These are phyloP conservation scores for Hydrophis major DNA, from an alignment of 2,797 vertebrate genomes.

Conservation along the genomic window DNA sequence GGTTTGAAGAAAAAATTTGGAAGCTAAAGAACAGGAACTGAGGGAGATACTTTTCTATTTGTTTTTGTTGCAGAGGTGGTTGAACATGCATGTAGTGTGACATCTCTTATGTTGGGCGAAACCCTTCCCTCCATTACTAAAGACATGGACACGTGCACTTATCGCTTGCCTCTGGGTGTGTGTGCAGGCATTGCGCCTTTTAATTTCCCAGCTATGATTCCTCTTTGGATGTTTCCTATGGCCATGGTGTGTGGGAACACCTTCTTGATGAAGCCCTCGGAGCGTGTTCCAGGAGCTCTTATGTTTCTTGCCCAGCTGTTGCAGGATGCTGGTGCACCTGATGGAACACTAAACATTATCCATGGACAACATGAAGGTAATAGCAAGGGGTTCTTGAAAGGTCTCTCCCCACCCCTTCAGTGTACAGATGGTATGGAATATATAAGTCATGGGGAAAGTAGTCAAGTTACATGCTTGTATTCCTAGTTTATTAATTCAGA, in stretches of 20 bases:
- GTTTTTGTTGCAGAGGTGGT: constrained; percentile 87
- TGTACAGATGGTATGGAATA: not conserved
- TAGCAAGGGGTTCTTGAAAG: not conserved
- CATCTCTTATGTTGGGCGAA: constrained; percentile 93
- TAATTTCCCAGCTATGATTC: constrained; percentile 98
- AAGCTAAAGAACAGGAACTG: constrained; percentile 2
- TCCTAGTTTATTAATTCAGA: not conserved
- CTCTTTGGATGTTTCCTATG: constrained; percentile 97
- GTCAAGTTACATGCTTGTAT: not conserved
- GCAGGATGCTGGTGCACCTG: constrained; percentile 91
- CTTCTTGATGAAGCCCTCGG: constrained; percentile 93
- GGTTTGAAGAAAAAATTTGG: constrained; percentile 11
- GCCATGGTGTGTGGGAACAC: constrained; percentile 95
- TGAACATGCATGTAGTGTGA: constrained; percentile 92
- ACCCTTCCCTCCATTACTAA: constrained; percentile 93
- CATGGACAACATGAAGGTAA: constrained; percentile 91
- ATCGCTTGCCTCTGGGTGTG: constrained; percentile 87
- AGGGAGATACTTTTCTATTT: not conserved
- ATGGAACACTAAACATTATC: constrained; percentile 92
- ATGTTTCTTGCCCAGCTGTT: constrained; percentile 91
- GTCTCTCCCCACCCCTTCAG: not conserved
- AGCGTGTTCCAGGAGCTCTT: constrained; percentile 87
- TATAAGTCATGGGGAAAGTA: not conserved
- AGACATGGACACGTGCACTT: constrained; percentile 95
- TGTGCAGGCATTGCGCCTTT: constrained; percentile 94